These are phyloP conservation scores for Camponotus fellah DNA, from an alignment of 2,888 invertebrate species.

Conservation along the genomic window DNA sequence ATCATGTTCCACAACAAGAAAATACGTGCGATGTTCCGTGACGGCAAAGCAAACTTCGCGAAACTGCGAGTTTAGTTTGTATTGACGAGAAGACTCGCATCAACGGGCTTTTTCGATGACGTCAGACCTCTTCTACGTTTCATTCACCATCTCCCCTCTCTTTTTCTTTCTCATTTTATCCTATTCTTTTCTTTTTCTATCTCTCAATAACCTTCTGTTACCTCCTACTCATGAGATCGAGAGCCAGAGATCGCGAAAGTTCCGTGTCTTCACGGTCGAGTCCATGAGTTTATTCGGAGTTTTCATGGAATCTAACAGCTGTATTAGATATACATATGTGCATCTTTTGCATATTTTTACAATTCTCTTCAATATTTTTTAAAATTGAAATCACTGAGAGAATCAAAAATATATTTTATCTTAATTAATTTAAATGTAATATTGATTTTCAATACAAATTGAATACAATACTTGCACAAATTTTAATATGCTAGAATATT, in stretches of 20 bases:
- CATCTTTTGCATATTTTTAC: not conserved
- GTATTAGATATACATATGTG: not conserved
- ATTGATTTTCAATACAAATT: too few relatives aligned
- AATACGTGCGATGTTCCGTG: not conserved
- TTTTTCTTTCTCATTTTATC: constrained; percentile 50
- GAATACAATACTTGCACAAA: too few relatives aligned
- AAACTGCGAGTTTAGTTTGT: constrained; percentile 66
- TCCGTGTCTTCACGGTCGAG: constrained; percentile 27
- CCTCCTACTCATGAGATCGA: constrained; percentile 66
- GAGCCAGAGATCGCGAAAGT: constrained; percentile 49
- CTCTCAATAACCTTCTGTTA: constrained; percentile 54
- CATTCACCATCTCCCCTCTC: constrained; percentile 62
- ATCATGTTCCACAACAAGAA: not conserved
- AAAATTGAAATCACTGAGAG: not conserved
- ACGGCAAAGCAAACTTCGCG: constrained; percentile 64
- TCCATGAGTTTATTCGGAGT: constrained; percentile 15
- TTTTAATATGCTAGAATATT: too few relatives aligned
- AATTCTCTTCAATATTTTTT: not conserved
- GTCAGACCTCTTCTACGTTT: constrained; percentile 72
- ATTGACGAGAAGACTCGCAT: constrained; percentile 60
- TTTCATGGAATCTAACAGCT: not conserved
- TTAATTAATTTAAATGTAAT: not conserved
- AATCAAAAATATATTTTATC: not conserved
- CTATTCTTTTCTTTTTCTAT: constrained; percentile 21
- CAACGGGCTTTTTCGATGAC: constrained; percentile 72